These are phyloP conservation scores for Pachliopta kotzebuea DNA, from an alignment of 2,888 invertebrate species.

Conservation along the genomic window DNA sequence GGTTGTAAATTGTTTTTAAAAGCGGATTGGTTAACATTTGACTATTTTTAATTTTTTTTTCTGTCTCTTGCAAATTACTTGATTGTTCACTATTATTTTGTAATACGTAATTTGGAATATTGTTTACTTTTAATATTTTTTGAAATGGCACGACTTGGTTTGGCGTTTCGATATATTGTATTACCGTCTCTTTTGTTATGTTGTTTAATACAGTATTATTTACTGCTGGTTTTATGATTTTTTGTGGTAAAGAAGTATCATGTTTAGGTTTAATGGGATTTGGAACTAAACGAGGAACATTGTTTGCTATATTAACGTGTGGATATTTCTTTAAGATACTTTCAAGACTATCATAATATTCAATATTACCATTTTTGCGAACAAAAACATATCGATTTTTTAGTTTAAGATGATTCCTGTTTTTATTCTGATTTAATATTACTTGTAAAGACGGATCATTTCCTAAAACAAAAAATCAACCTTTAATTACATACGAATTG, in stretches of 20 bases:
- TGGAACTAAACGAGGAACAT: conserved; percentile 4
- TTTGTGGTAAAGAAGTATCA: neutral
- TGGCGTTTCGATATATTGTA: too few relatives aligned
- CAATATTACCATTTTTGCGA: conserved; percentile 48
- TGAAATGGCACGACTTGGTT: too few relatives aligned
- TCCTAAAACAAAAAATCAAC: conserved; percentile 4
- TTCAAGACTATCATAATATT: conserved; percentile 45
- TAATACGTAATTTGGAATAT: too few relatives aligned
- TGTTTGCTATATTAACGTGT: conserved; percentile 32
- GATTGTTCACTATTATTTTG: too few relatives aligned
- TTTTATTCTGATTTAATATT: neutral
- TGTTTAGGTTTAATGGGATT: neutral
- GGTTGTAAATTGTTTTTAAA: too few relatives aligned
- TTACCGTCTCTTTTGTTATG: too few relatives aligned
- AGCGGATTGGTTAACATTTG: too few relatives aligned
- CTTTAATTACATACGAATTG: too few relatives aligned
- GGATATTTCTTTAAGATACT: conserved; percentile 37
- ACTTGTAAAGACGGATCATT: neutral
- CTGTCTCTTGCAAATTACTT: too few relatives aligned
- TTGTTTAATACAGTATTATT: neutral
- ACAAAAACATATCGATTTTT: conserved; percentile 41
- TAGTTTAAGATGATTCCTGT: conserved; percentile 28
- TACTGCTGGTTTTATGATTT: neutral
- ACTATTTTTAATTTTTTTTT: too few relatives aligned
- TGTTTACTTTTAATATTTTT: too few relatives aligned